Conservation (phyloP, 2,113 vertebrate species). For the Falcunculus frontatus region DNA sequence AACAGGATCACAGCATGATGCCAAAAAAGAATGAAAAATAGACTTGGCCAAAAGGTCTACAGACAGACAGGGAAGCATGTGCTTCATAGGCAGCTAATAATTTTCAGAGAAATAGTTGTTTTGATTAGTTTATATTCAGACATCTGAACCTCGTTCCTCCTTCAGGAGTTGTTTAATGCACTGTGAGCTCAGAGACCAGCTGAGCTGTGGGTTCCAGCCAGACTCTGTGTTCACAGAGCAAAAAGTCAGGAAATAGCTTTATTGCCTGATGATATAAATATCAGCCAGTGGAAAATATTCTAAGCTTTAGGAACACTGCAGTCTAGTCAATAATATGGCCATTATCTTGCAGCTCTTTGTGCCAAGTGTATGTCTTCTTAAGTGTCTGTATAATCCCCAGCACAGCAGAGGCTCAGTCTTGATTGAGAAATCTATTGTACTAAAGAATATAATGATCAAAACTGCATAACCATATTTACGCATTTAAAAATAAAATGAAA, state of each 20-base stretch:
- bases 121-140: conserved; percentile 40
- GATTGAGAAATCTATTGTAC: background rate
- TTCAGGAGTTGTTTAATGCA: conserved; percentile 1
- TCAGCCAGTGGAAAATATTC: background rate
- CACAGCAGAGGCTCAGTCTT: background rate
- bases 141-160: conserved; percentile 30
- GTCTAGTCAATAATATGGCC: conserved; percentile 19
- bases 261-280: conserved; percentile 41
- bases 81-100: conserved; percentile 35
- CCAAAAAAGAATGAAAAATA: conserved; percentile 15
- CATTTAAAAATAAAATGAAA: background rate
- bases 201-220: conserved; percentile 20
- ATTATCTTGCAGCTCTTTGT: conserved; percentile 12
- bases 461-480: background rate
- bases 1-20: background rate
- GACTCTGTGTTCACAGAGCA: background rate
- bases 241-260: conserved; percentile 45
- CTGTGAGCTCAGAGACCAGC: conserved; percentile 37
- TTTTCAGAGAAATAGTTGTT: conserved; percentile 40
- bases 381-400: background rate
- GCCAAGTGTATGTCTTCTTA: background rate
- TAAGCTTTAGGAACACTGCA: conserved; percentile 1
- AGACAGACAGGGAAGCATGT: conserved; percentile 43
- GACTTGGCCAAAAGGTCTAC: background rate
- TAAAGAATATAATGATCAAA: background rate